These are phyloP conservation scores for Hecatera dysodea DNA, from an alignment of 2,888 invertebrate species.

Conservation along the genomic window DNA sequence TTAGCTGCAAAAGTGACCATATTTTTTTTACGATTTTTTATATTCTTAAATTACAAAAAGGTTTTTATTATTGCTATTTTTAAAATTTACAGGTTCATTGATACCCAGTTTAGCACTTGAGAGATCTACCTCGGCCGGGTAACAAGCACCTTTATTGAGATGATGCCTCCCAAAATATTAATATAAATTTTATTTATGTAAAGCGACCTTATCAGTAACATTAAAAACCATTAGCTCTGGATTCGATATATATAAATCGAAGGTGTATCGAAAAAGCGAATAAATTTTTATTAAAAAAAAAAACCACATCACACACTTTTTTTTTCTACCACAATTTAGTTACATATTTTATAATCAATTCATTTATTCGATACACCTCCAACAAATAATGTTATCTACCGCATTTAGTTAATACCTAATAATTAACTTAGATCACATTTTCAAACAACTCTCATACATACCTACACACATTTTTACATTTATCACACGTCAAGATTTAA, in stretches of 20 bases:
- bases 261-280: conserved; percentile 44
- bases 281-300: conserved; percentile 13
- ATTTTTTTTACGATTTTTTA: conserved; percentile 1
- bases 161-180: conserved; percentile 68
- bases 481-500: conserved; percentile 81
- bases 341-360: conserved; percentile 14
- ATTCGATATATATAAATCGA: conserved; percentile 54
- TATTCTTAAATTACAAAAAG: conserved; percentile 19
- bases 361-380: conserved; percentile 52
- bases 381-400: conserved; percentile 48
- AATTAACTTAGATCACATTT: conserved; percentile 86
- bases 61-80: conserved; percentile 51
- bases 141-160: conserved; percentile 49
- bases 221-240: conserved; percentile 49
- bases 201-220: conserved; percentile 68
- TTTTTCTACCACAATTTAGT: conserved; percentile 31
- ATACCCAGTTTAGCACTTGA: conserved; percentile 40
- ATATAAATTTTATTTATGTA: conserved; percentile 56
- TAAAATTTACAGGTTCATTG: conserved; percentile 2
- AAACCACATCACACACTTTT: conserved; percentile 32
- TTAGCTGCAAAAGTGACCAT: conserved; percentile 27
- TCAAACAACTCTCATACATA: conserved; percentile 77
- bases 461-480: conserved; percentile 76
- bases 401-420: conserved; percentile 74
- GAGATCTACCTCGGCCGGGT: conserved; percentile 41